phyloP scores from a whole-genome alignment of 2,113 vertebrate species.

The Sigmodon hispidus region DNA sequence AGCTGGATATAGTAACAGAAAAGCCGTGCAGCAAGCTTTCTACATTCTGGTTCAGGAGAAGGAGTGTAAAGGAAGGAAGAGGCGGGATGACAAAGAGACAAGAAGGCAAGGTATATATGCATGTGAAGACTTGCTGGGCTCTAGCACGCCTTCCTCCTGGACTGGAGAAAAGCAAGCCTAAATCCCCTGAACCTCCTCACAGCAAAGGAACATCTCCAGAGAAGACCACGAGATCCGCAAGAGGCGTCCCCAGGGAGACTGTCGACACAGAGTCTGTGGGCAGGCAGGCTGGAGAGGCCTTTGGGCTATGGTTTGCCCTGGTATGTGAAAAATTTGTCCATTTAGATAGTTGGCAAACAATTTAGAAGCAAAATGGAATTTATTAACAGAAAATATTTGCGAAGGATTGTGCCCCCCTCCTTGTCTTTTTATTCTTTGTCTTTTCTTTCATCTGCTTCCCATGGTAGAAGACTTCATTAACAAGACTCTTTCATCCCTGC shows the following conservation, averaged over 20 bases:
- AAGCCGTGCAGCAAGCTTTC: not conserved
- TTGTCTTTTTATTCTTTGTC: not conserved
- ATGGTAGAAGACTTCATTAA: slow-evolving; percentile 68
- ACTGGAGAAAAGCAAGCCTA: not conserved
- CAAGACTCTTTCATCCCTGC: slow-evolving; percentile 76
- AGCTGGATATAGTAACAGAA: not conserved
- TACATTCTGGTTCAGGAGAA: not conserved
- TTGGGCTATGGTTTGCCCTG: slow-evolving; percentile 75
- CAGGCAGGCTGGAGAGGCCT: slow-evolving; percentile 78
- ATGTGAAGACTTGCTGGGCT: not conserved
- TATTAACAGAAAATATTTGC: slow-evolving; percentile 88
- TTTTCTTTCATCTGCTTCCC: slow-evolving; percentile 63
- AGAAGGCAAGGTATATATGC: too few species aligned
- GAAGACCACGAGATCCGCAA: not conserved
- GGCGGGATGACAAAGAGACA: not conserved
- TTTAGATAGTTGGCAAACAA: slow-evolving; percentile 85
- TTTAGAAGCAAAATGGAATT: slow-evolving; percentile 87
- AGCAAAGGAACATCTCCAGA: not conserved
- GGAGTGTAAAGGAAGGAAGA: fast-evolving
- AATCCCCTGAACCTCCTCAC: not conserved
- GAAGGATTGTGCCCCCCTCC: slow-evolving; percentile 71
- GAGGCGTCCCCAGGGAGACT: slow-evolving; percentile 52
- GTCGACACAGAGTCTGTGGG: slow-evolving; percentile 80
- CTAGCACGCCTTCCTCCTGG: not conserved
- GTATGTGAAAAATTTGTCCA: slow-evolving; percentile 87